These are phyloP conservation scores for Arion vulgaris DNA, from an alignment of 1,140 invertebrate genomes.

Conservation along the genomic window DNA sequence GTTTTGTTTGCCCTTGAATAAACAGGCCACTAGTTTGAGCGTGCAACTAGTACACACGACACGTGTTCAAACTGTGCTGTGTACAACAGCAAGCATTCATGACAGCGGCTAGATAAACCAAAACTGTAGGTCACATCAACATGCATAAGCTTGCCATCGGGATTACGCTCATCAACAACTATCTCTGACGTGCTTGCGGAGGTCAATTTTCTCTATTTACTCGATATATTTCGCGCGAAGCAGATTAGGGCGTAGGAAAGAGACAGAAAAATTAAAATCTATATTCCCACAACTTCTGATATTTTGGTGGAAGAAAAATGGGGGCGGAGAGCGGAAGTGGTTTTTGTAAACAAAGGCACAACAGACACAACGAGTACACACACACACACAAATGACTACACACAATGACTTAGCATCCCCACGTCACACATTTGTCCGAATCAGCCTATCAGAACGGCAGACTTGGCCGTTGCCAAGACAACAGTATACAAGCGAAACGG, in stretches of 20 bases:
- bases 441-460: constrained; percentile 8
- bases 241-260: neutral
- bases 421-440: neutral
- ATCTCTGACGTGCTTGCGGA: neutral
- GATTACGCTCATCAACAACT: neutral
- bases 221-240: neutral
- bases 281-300: neutral
- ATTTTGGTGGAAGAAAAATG: too few relatives aligned
- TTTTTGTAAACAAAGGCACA: constrained; percentile 9
- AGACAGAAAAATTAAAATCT: constrained; percentile 3
- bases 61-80: neutral
- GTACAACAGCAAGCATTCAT: neutral
- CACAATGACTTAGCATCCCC: neutral
- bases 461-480: constrained; percentile 21
- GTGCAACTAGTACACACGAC: neutral
- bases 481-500: constrained; percentile 32
- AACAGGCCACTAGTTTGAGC: too few relatives aligned
- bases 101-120: neutral
- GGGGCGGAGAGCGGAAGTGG: constrained; percentile 9
- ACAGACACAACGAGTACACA: neutral
- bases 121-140: neutral
- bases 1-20: too few relatives aligned
- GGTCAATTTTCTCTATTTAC: neutral
- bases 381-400: neutral
- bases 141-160: neutral